A percentile compares a stretch with the other conserved stretches of the same genome.
phyloP scores from a whole-genome alignment of 2,797 vertebrate species.

The Myotis daubentonii region DNA sequence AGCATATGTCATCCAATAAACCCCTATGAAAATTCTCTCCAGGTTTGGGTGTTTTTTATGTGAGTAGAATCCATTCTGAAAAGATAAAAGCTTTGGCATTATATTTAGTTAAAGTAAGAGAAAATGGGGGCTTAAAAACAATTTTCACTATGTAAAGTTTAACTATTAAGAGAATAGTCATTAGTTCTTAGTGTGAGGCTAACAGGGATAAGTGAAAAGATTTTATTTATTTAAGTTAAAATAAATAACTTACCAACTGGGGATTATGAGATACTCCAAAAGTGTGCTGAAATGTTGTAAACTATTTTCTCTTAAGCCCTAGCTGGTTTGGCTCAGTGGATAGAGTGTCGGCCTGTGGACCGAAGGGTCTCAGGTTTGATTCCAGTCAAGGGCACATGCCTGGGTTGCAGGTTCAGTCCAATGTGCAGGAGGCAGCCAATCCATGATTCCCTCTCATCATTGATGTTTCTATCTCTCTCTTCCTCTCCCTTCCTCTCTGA shows the following conservation, averaged over 20 bases:
- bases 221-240: conserved; percentile 13
- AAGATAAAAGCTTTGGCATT: not conserved
- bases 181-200: conserved; percentile 6
- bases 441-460: no score
- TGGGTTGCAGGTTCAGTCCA: no score
- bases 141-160: conserved; percentile 41
- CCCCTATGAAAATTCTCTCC: not conserved
- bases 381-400: no score
- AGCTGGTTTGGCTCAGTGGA: no score
- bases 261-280: not conserved
- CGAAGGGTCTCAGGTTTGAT: no score
- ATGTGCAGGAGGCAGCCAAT: no score
- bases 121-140: not conserved
- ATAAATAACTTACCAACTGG: not conserved
- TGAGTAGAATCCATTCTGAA: not conserved
- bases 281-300: not conserved
- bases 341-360: no score
- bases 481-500: no score
- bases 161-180: not conserved
- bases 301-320: not conserved
- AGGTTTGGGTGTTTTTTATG: not conserved
- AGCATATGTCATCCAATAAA: not conserved
- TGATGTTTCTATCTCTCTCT: no score
- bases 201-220: not conserved
- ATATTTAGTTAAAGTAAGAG: not conserved